Conservation (phyloP, 1,140 invertebrate species). For the Drosophila melanogaster region DNA sequence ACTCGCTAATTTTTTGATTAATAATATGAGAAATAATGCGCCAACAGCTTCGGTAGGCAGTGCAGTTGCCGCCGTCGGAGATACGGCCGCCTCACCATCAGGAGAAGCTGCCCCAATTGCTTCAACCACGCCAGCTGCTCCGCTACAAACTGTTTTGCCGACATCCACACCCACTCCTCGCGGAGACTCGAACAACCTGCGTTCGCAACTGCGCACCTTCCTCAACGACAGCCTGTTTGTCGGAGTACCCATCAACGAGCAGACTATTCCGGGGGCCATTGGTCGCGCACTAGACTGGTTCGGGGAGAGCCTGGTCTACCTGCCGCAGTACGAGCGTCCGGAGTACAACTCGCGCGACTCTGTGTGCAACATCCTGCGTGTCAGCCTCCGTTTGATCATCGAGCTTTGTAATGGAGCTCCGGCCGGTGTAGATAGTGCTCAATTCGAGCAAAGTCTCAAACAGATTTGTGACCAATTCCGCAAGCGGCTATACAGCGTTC, state of each 20-base stretch:
- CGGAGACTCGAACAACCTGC: conserved; percentile 38
- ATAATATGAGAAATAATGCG: conserved; percentile 76
- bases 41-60: conserved; percentile 61
- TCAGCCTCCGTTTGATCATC: conserved; percentile 60
- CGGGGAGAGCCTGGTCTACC: conserved; percentile 52
- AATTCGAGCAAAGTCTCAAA: conserved; percentile 84
- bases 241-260: conserved; percentile 64
- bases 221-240: conserved; percentile 62
- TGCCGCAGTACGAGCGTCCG: conserved; percentile 76
- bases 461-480: conserved; percentile 71
- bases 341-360: conserved; percentile 78
- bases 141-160: conserved; percentile 1
- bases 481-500: conserved; percentile 67
- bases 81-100: neutral
- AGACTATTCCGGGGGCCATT: conserved; percentile 66
- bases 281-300: conserved; percentile 66
- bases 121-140: conserved; percentile 1
- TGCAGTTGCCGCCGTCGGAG: conserved; percentile 15
- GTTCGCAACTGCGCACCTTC: conserved; percentile 57
- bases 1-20: conserved; percentile 53
- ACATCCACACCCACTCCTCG: neutral
- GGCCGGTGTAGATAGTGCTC: conserved; percentile 49
- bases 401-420: conserved; percentile 77
- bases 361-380: conserved; percentile 69
- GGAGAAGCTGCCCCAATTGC: neutral